Evolutionary conservation across 2,113 vertebrate genomes (phyloP).

Genomic region (Riparia riparia): DNA sequence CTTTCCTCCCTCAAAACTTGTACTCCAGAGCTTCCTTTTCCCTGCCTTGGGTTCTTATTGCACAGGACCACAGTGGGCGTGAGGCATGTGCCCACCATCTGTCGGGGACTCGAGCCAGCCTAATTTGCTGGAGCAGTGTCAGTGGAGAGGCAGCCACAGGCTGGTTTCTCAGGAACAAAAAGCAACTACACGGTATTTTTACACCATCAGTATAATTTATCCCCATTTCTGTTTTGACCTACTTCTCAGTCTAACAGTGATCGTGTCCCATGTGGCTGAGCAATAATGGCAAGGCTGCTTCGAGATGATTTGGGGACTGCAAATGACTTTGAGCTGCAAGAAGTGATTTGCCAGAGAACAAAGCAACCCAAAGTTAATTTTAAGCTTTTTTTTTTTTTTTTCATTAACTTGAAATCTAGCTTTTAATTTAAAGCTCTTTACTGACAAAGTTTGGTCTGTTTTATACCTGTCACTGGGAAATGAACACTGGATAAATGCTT

Average conservation of each 20-base stretch:
- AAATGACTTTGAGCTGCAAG: neutral
- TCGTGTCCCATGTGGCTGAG: constrained; percentile 1
- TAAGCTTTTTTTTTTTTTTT: neutral
- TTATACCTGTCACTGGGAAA: neutral
- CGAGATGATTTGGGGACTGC: neutral
- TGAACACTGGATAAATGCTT: neutral
- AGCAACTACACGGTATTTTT: neutral
- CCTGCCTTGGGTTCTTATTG: neutral
- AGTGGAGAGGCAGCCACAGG: neutral
- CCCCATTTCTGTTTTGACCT: constrained; percentile 21
- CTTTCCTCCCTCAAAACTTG: neutral
- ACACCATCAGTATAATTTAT: constrained; percentile 2
- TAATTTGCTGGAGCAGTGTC: neutral
- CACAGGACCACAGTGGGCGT: neutral
- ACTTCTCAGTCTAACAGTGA: constrained; percentile 27
- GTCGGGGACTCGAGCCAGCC: neutral
- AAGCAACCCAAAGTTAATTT: neutral
- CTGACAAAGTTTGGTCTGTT: neutral
- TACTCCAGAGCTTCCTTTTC: neutral
- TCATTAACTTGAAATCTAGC: constrained; percentile 13
- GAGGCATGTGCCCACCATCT: constrained; percentile 35
- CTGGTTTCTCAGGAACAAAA: constrained; percentile 30
- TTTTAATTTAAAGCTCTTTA: neutral
- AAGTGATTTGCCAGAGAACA: constrained; percentile 22
- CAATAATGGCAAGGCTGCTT: neutral